Percentiles rank a stretch among this genome's conserved stretches.
These are phyloP conservation scores for Heterocephalus glaber DNA, from an alignment of 2,113 vertebrate species.

Conservation along the genomic window DNA sequence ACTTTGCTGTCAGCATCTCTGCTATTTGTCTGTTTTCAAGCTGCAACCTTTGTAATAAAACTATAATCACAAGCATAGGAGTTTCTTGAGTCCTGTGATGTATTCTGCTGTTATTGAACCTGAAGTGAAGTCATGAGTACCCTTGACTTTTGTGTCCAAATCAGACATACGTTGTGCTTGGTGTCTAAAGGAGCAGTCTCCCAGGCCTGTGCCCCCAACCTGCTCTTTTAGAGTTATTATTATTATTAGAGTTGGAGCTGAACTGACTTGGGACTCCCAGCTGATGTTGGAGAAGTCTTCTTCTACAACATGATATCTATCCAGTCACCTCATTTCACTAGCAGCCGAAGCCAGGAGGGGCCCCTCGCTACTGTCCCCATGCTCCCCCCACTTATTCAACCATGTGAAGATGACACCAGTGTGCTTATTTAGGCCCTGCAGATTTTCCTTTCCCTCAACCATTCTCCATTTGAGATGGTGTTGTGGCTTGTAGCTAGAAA, in stretches of 20 bases:
- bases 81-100: neutral
- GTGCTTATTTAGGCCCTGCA: neutral
- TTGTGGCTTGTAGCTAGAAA: neutral
- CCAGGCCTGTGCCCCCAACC: neutral
- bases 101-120: neutral
- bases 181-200: neutral
- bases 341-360: neutral
- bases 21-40: no score
- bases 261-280: neutral
- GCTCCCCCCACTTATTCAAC: neutral
- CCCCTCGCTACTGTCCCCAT: accelerated
- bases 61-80: neutral
- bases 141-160: neutral
- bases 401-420: neutral
- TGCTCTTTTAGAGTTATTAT: neutral
- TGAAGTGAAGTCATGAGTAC: neutral
- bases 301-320: neutral
- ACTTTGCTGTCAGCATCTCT: neutral
- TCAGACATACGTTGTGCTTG: accelerated
- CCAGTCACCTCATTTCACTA: neutral
- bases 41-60: neutral
- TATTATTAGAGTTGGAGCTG: neutral
- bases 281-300: neutral
- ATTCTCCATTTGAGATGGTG: neutral
- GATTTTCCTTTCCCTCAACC: neutral